Conservation (phyloP, 2,797 vertebrate genomes). For the Micropoecilia bifurca region DNA sequence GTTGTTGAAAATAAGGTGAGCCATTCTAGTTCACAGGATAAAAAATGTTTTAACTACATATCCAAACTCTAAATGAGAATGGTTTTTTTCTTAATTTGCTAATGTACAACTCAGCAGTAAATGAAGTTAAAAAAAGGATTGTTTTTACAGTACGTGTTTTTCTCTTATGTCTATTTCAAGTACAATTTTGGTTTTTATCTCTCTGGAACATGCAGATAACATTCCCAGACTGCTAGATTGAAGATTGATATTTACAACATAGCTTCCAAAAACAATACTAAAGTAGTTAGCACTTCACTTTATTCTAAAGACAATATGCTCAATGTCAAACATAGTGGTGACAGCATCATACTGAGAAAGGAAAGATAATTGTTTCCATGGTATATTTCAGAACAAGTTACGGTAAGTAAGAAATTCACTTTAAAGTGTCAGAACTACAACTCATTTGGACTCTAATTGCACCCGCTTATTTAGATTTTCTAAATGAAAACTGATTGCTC, state of each 20-base stretch:
- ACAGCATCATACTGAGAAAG: not conserved
- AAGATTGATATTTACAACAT: not conserved
- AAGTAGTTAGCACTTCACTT: not conserved
- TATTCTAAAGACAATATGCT: not conserved
- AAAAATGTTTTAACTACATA: not conserved
- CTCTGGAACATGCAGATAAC: not conserved
- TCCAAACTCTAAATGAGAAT: not conserved
- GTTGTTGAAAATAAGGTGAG: not conserved
- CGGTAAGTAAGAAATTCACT: not conserved
- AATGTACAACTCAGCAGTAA: not conserved
- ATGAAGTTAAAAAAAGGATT: not conserved
- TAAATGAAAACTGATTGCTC: not conserved
- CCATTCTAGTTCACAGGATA: not conserved
- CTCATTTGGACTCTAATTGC: not conserved
- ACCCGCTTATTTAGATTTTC: not conserved
- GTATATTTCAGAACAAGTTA: not conserved
- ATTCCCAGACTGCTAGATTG: not conserved
- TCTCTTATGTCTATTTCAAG: not conserved
- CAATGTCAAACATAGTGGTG: not conserved
- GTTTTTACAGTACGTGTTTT: not conserved
- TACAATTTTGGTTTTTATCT: not conserved
- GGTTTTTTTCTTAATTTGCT: accelerated
- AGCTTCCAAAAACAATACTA: not conserved
- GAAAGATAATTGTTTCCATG: not conserved
- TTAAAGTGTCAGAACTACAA: not conserved